Base-by-base conservation (phyloP, 2,888 invertebrate species). In the Chrysolina americana region DNA sequence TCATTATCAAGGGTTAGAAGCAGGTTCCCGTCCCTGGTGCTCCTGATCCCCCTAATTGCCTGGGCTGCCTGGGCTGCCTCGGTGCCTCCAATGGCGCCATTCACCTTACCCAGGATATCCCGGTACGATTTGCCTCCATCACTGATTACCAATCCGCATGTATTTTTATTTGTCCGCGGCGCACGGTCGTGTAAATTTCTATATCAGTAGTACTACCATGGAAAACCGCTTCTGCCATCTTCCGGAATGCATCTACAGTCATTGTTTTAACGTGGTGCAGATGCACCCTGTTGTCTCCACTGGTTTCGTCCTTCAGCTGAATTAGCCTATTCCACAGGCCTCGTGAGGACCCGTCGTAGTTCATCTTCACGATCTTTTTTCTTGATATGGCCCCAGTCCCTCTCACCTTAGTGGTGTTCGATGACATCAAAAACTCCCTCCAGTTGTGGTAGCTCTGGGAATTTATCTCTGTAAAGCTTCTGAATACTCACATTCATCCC, bases 331-430 rank as follows among this genome's bases (percentile, higher is more conserved):
- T 44, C 64, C 64, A 64, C 0, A 64, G 41, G 13, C 13, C 41
- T 17, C 2, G 17, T 36, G 36, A 13, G 17, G 64, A 41, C 41
- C 44, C 64, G 21, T 64, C 64, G 10, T 48, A 44, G 8, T 10
- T 13, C 10, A 66, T 47, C 21, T 76, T 69, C 6, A 70, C 65
- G 1, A 76, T 44, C 41, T 76, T 76, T 15, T 70, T 44, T 44
- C 21, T n/a, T 5, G 65, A 70, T 10, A 44, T 28, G 0, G n/a
- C n/a, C n/a, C 59, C 48, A 1, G 41, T 23, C n/a, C 56, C 36
- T 23, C 48, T 64, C 19, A 70, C 41, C 44, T 74, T 69, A 11
- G 71, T 65, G 36, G 65, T 75, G 50, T 63, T 73, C 73, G 19
- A 74, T 15, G 13, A 56, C 59, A 13, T n/a, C 56, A 13, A 75